Percentiles rank a stretch among this genome's conserved stretches.
phyloP scores from a whole-genome alignment of 2,888 invertebrate species.

The Agrotis clavis region DNA sequence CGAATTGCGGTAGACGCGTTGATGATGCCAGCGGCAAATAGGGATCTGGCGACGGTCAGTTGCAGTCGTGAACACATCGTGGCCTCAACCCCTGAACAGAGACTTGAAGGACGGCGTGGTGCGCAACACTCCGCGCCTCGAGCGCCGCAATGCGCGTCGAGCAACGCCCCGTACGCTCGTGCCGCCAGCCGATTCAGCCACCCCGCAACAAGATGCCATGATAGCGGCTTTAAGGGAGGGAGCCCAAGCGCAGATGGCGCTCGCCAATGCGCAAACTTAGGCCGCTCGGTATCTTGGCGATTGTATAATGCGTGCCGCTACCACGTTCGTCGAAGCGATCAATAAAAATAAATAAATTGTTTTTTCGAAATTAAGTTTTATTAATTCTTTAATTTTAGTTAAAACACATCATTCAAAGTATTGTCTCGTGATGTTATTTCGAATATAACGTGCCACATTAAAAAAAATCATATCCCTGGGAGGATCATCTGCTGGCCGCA shows the following conservation, averaged over 20 bases:
- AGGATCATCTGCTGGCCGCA: too few species aligned
- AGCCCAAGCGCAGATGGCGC: constrained; percentile 4
- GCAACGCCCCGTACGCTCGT: neutral
- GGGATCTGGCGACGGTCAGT: neutral
- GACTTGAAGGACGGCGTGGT: neutral
- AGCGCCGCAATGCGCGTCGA: neutral
- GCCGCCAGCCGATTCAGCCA: neutral
- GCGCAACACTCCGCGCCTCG: neutral
- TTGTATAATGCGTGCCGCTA: neutral
- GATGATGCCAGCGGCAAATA: too few species aligned
- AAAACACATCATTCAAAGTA: too few species aligned
- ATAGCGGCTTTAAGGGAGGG: neutral
- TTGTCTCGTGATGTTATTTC: too few species aligned
- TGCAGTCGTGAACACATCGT: neutral
- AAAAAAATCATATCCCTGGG: too few species aligned
- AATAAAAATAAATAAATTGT: neutral
- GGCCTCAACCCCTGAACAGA: neutral
- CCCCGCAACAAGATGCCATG: neutral
- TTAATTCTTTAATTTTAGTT: neutral
- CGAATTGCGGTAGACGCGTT: neutral
- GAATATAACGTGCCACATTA: too few species aligned
- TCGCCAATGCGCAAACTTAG: neutral
- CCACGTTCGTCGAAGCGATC: neutral
- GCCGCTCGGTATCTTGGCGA: neutral
- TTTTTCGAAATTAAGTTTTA: neutral